Percentiles rank a stretch among this genome's conserved stretches.
These are phyloP conservation scores for Setophaga coronata DNA, from an alignment of 2,113 vertebrate genomes.

Conservation along the genomic window DNA sequence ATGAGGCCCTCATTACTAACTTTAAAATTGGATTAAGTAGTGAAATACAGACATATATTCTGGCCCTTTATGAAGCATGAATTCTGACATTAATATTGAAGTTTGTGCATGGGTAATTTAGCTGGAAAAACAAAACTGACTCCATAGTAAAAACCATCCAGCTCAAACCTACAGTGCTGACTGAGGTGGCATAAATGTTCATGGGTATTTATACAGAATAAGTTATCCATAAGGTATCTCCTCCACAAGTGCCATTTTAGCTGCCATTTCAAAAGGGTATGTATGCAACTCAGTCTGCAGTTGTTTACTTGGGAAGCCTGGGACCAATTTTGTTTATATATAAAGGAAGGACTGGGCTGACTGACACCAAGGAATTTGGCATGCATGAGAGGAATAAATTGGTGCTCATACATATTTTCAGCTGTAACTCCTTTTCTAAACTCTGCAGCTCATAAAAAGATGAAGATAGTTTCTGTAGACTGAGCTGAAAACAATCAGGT, in stretches of 20 bases:
- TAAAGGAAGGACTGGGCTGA: not conserved
- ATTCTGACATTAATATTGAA: not conserved
- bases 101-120: not conserved
- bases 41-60: not conserved
- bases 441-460: not conserved
- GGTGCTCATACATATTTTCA: not conserved
- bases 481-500: not conserved
- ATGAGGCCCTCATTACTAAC: not conserved
- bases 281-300: not conserved
- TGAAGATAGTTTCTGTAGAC: not conserved
- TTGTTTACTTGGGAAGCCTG: not conserved
- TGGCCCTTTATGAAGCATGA: not conserved
- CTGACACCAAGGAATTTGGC: slow-evolving; percentile 18
- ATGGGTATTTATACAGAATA: not conserved
- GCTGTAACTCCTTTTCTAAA: not conserved
- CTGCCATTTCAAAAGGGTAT: not conserved
- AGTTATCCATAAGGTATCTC: not conserved
- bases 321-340: not conserved
- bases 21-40: not conserved
- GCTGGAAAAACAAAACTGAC: not conserved
- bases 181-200: not conserved
- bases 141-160: not conserved
- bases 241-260: not conserved
- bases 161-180: not conserved
- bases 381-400: not conserved